A percentile compares a stretch with the other conserved stretches of the same genome.
These are phyloP conservation scores for Pteruthius melanotis DNA, from an alignment of 2,113 vertebrate genomes.

Conservation along the genomic window DNA sequence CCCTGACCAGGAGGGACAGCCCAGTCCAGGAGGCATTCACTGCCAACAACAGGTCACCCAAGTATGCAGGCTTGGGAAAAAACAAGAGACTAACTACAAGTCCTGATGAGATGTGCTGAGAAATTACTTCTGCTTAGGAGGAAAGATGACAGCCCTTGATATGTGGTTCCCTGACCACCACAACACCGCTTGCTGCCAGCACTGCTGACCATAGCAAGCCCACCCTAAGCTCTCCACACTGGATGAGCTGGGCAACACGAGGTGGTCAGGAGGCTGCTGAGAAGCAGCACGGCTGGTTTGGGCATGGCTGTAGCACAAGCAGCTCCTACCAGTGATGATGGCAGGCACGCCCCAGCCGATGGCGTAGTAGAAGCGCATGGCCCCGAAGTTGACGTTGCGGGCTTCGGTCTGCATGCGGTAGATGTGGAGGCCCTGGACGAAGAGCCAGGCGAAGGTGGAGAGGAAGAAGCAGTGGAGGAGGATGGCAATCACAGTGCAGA, in stretches of 20 bases:
- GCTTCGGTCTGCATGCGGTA: slow-evolving; percentile 97
- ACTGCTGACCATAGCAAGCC: not conserved
- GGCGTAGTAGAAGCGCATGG: slow-evolving; percentile 98
- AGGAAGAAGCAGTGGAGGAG: slow-evolving; percentile 98
- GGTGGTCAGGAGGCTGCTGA: not conserved
- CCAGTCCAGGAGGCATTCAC: not conserved
- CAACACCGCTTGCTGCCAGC: not conserved
- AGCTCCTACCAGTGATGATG: slow-evolving; percentile 88
- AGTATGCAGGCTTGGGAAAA: not conserved
- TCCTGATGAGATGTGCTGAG: not conserved
- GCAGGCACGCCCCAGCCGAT: slow-evolving; percentile 96
- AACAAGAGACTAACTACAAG: not conserved
- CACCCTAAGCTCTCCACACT: not conserved
- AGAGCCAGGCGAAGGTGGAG: slow-evolving; percentile 94
- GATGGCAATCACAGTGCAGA: slow-evolving; percentile 95
- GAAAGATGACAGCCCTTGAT: not conserved
- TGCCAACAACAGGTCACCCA: not conserved
- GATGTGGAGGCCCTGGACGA: slow-evolving; percentile 93
- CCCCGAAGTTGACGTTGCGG: slow-evolving; percentile 91
- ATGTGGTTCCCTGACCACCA: accelerated
- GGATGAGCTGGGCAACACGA: not conserved
- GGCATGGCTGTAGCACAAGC: not conserved
- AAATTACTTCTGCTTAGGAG: not conserved
- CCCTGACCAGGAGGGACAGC: not conserved
- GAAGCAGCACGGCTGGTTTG: not conserved